These are phyloP conservation scores for Phaethornis superciliosus DNA, from an alignment of 2,113 vertebrate genomes.

Conservation along the genomic window DNA sequence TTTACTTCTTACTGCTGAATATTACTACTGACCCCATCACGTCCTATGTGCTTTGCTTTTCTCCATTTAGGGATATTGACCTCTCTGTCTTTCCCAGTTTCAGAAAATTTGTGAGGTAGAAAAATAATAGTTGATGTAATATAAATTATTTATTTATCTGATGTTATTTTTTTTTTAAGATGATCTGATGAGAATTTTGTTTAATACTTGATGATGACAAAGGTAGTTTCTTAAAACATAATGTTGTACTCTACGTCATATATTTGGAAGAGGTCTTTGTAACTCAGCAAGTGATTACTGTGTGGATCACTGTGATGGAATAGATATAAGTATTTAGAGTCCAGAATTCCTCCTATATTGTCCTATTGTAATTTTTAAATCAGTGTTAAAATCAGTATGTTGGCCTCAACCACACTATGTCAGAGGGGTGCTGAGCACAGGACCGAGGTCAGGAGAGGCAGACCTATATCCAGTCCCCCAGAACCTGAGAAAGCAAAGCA, in stretches of 20 bases:
- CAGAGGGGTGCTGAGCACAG: not conserved
- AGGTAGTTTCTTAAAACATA: not conserved
- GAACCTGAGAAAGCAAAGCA: not conserved
- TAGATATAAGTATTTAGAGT: not conserved
- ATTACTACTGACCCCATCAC: not conserved
- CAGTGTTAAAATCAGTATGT: not conserved
- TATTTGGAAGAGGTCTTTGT: not conserved
- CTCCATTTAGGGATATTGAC: not conserved
- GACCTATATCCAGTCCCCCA: not conserved
- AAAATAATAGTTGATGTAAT: not conserved
- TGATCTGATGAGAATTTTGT: not conserved
- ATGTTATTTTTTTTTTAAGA: not conserved
- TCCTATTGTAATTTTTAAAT: not conserved
- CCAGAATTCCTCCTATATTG: not conserved
- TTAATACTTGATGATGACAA: not conserved
- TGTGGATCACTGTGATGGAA: not conserved
- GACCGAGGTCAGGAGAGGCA: not conserved
- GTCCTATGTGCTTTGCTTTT: not conserved
- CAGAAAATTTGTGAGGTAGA: not conserved
- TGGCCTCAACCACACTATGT: not conserved
- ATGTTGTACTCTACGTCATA: not conserved
- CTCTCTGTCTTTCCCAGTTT: not conserved
- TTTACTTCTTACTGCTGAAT: not conserved
- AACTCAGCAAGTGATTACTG: not conserved
- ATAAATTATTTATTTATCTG: not conserved